phyloP scores from a whole-genome alignment of 2,113 vertebrate species.

The Pyxicephalus adspersus region DNA sequence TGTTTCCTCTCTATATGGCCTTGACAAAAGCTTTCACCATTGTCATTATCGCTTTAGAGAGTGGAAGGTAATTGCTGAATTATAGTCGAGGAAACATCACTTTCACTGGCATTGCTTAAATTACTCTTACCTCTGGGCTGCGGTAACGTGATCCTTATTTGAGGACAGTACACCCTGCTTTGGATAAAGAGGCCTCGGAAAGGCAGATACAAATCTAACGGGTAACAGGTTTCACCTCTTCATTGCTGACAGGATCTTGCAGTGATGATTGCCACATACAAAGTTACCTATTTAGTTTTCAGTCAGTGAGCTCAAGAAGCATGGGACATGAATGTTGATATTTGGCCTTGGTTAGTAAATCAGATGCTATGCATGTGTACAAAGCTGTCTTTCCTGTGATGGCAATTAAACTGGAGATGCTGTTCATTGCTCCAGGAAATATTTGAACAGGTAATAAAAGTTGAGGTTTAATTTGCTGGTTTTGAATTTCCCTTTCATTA shows the following conservation, averaged over 20 bases:
- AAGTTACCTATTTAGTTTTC: conserved; percentile 26
- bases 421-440: neutral
- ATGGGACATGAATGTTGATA: conserved; percentile 1
- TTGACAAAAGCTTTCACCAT: conserved; percentile 56
- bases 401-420: neutral
- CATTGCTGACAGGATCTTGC: conserved; percentile 23
- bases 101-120: conserved; percentile 57
- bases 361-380: neutral
- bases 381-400: neutral
- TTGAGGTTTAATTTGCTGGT: no score
- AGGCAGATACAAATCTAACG: conserved; percentile 31
- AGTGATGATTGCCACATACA: conserved; percentile 32
- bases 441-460: neutral
- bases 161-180: conserved; percentile 31
- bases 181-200: conserved; percentile 37
- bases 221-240: conserved; percentile 42
- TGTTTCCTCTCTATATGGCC: conserved; percentile 39
- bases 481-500: no score
- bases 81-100: conserved; percentile 53
- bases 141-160: conserved; percentile 49
- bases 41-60: conserved; percentile 46
- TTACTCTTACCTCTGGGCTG: conserved; percentile 50
- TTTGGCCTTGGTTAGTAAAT: neutral
- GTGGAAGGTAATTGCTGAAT: conserved; percentile 51
- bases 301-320: neutral